Base-by-base conservation (phyloP, 1,140 invertebrate species). In the Ptiloglossa arizonensis region DNA sequence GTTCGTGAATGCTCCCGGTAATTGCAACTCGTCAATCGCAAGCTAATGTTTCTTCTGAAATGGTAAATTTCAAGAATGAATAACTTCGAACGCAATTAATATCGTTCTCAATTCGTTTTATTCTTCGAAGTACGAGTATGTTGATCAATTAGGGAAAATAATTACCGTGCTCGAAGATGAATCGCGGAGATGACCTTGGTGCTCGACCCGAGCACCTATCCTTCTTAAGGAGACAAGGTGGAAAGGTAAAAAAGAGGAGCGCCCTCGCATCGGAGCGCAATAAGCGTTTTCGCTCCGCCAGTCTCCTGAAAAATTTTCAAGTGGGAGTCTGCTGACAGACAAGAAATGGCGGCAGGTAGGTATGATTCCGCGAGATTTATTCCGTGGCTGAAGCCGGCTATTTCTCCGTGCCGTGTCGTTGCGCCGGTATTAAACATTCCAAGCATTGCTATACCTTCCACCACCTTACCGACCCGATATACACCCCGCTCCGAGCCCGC, bases 371-470 rank as follows among this genome's bases (percentile, higher is more conserved):
- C 54, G 82, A 85, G 81, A 89, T 89, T 90, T 90, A 90, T 91
- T 91, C 83, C 82, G 70, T 68, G 68, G 86, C 81, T 85, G 85
- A 88, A 80, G 84, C 69, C 85, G 84, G 79, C 83, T 81, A 87
- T 88, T 89, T 85, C 83, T 90, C 84, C 64, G 86, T 85, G 86
- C 72, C 84, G 83, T 90, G 83, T 88, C 87, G 85, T 86, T 89
- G 82, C 85, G 80, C 81, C 86, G 85, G 89, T 90, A 91, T 91
- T 90, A 91, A 91, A 90, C 89, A 90, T 91, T 90, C 88, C 89
- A 86, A 81, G 86, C 86, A 90, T 91, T 82, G 85, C 88, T 82
- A 86, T 89, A 86, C 84, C 72, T 76, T 75, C 72, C 64, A 57
- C 38, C 50, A 19, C 19, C 56, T 3, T 9, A 22, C n/a, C 6